Conservation (phyloP, 2,888 invertebrate genomes). For the Sminthurinus aureus region DNA sequence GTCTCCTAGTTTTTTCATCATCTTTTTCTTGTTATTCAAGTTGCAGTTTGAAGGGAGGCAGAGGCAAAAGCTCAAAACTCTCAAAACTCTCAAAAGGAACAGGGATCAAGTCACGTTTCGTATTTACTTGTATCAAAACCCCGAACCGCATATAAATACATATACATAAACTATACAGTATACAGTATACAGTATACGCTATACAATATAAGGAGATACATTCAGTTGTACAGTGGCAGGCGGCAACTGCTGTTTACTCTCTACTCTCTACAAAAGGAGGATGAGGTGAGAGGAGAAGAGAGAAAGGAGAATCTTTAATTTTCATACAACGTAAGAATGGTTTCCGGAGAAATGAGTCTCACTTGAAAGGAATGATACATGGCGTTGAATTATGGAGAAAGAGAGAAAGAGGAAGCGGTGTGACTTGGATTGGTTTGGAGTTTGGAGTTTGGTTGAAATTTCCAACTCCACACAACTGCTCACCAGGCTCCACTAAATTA, state of each 20-base stretch:
- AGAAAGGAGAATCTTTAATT: background rate
- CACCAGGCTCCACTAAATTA: constrained; percentile 26
- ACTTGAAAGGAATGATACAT: background rate
- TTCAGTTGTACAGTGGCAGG: no score
- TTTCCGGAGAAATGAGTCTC: constrained; percentile 1
- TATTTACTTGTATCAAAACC: no score
- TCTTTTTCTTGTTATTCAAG: no score
- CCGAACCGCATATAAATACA: no score
- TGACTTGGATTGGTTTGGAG: background rate
- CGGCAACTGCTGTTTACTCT: no score
- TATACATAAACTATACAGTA: no score
- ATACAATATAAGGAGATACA: no score
- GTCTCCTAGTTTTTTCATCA: no score
- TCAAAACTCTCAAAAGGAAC: no score
- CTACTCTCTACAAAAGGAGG: background rate
- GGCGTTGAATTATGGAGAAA: background rate
- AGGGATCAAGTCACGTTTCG: no score
- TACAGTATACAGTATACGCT: no score
- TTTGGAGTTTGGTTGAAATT: background rate
- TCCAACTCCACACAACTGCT: background rate
- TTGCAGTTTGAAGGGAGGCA: background rate
- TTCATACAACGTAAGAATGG: constrained; percentile 5
- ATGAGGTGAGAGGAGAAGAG: background rate
- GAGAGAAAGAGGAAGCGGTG: background rate
- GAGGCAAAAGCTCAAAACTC: no score